Percentiles rank a stretch among this genome's conserved stretches.
Evolutionary conservation across 2,888 invertebrate genomes (phyloP).

Genomic region (Melipona beecheii): DNA sequence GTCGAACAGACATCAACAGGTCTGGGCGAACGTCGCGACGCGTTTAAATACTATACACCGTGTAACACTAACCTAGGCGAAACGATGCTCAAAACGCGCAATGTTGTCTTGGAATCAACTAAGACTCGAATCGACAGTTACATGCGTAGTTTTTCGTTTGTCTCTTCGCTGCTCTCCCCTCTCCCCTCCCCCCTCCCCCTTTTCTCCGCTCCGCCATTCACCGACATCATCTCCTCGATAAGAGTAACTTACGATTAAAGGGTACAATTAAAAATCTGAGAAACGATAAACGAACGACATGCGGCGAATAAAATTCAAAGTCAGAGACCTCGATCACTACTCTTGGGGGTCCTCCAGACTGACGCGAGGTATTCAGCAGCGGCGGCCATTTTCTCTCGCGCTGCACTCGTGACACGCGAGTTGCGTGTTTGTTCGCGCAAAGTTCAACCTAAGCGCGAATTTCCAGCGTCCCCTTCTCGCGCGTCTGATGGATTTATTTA

Average conservation of each 20-base stretch:
- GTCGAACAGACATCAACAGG: not conserved
- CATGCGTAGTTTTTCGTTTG: not conserved
- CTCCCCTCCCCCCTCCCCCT: not conserved
- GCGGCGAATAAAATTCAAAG: conserved; percentile 31
- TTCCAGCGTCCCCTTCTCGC: too few species aligned
- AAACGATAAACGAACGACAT: conserved; percentile 45
- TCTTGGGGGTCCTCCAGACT: not conserved
- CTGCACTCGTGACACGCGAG: not conserved
- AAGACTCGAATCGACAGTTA: too few species aligned
- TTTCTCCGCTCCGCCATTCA: not conserved
- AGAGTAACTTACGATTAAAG: conserved; percentile 5
- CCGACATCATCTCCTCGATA: not conserved
- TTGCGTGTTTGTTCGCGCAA: fast-evolving
- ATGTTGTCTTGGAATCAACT: not conserved
- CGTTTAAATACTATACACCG: not conserved
- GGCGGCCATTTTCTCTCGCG: not conserved
- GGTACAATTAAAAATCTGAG: conserved; percentile 45
- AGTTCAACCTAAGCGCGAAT: not conserved
- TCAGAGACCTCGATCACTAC: not conserved
- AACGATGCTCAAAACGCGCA: conserved; percentile 1
- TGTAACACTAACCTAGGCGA: too few species aligned
- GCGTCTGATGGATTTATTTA: too few species aligned
- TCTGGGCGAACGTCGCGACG: too few species aligned
- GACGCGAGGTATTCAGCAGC: not conserved
- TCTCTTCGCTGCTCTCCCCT: not conserved